Evolutionary conservation across 2,888 invertebrate genomes (phyloP), one percentile per base, ranked within the genome.

Genomic region (Scaeva pyrastri): DNA sequence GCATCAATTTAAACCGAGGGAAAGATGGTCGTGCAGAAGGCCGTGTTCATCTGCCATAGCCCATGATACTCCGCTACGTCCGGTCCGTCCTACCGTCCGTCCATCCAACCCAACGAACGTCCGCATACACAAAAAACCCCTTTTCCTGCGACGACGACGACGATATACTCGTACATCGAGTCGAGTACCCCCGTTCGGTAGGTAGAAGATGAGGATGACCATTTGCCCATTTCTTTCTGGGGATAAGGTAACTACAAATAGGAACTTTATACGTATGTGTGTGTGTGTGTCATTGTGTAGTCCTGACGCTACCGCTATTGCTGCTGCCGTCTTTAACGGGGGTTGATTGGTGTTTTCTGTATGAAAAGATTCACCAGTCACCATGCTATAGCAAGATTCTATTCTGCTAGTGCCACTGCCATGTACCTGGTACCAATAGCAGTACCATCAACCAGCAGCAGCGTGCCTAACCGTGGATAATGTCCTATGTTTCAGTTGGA

Each of bases 381-480:
- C 12, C 19, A 39, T 26, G 2, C 48, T 41, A 48, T 66, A 52
- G 62, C 26, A 72, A 56, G 55, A 62, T 56, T 74, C 68, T 70
- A 60, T 8, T 31, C 31, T 31, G 0, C 31, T 31, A 31, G 31
- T 31, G 31, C 2, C 31, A 31, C n/a, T n/a, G n/a, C n/a, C n/a
- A n/a, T n/a, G n/a, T n/a, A n/a, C n/a, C n/a, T n/a, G n/a, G 19
- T 19, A 19, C 2, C 19, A 7, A 10, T 48, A 8, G 11, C 7
- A 10, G 16, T n/a, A n/a, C n/a, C n/a, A n/a, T n/a, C 8, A 2
- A 2, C 60, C 82, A 77, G 73, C 45, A 48, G 48, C 64, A 36
- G 66, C 74, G 77, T 86, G 82, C 86, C 86, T 82, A 86, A 82
- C 86, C 86, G 82, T 86, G 86, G 86, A 86, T 86, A 86, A 86